Percentiles rank a stretch among this genome's conserved stretches.
Evolutionary conservation across 1,140 invertebrate species (phyloP).

Genomic region (Cotesia typhae): DNA sequence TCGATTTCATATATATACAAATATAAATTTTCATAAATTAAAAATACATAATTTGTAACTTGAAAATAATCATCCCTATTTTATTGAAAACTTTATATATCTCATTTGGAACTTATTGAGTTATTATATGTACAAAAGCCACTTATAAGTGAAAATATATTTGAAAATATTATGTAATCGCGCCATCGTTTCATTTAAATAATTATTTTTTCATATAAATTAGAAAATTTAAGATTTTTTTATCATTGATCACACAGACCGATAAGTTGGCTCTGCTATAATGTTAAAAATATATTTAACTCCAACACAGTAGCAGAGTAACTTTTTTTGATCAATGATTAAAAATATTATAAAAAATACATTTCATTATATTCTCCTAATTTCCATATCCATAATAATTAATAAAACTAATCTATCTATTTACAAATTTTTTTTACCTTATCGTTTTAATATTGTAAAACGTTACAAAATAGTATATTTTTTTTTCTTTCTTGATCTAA

Average conservation of each 20-base stretch:
- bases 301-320: no score
- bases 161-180: constrained; percentile 19
- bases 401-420: constrained; percentile 4
- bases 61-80: constrained; percentile 12
- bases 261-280: no score
- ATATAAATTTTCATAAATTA: constrained; percentile 26
- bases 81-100: background rate
- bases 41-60: constrained; percentile 24
- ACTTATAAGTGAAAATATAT: constrained; percentile 21
- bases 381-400: background rate
- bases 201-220: constrained; percentile 11
- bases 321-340: no score
- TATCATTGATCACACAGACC: no score
- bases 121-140: constrained; percentile 38
- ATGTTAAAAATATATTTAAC: no score
- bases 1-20: constrained; percentile 28
- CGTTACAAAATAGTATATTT: background rate
- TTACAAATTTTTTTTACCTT: background rate
- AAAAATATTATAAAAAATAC: no score
- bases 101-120: constrained; percentile 8
- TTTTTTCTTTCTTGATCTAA: background rate
- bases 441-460: background rate
- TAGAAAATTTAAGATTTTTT: background rate
- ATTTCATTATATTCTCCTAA: background rate
- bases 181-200: constrained; percentile 2